Conservation (phyloP, 2,113 vertebrate species). For the Apeltes quadracus region DNA sequence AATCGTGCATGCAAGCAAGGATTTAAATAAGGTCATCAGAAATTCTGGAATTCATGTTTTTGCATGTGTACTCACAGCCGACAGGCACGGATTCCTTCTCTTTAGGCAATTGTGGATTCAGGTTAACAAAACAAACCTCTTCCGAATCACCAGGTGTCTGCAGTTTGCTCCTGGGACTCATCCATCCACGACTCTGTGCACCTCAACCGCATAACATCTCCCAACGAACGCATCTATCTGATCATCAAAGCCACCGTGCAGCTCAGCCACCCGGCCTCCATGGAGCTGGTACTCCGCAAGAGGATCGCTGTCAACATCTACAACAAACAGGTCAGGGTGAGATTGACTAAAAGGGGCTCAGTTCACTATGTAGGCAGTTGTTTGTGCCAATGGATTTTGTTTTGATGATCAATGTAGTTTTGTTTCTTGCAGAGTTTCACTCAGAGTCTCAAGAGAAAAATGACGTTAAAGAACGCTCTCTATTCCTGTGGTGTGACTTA, state of each 20-base stretch:
- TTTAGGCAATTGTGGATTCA: neutral
- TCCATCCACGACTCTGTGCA: slow-evolving; percentile 96
- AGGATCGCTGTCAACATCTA: slow-evolving; percentile 97
- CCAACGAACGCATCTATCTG: slow-evolving; percentile 93
- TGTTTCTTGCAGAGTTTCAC: slow-evolving; percentile 89
- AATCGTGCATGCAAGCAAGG: too few species aligned
- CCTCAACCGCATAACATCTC: slow-evolving; percentile 92
- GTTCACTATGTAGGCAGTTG: neutral
- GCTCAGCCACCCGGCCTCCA: slow-evolving; percentile 94
- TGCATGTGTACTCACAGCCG: neutral
- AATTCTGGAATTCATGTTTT: neutral
- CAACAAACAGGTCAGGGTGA: slow-evolving; percentile 89
- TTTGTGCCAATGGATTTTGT: neutral
- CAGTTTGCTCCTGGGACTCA: slow-evolving; percentile 95
- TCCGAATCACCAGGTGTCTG: slow-evolving; percentile 83
- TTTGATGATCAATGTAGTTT: neutral
- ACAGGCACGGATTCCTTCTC: neutral
- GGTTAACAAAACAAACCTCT: slow-evolving; percentile 1
- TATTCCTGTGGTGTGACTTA: slow-evolving; percentile 94
- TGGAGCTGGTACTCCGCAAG: slow-evolving; percentile 96
- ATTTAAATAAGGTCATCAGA: too few species aligned
- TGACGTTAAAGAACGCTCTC: slow-evolving; percentile 92
- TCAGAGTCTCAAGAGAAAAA: slow-evolving; percentile 96
- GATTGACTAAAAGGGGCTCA: neutral
- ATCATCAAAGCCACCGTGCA: slow-evolving; percentile 95